Conservation (phyloP, 2,888 invertebrate genomes). For the Agriopis leucophaearia region DNA sequence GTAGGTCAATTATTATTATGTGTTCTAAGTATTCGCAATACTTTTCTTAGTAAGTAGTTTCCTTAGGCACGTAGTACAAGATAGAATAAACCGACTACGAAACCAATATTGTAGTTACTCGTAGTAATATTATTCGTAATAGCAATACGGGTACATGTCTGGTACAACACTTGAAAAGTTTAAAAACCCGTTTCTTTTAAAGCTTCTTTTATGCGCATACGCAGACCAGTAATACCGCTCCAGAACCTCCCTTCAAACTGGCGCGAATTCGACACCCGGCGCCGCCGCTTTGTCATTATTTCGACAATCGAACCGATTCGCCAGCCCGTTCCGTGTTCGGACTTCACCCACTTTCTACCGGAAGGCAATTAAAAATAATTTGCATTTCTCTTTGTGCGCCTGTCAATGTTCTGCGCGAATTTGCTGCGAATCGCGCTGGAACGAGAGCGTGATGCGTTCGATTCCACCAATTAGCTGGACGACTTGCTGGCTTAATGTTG, state of each 20-base stretch:
- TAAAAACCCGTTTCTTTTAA: conserved; percentile 4
- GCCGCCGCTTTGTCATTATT: conserved; percentile 71
- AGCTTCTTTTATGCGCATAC: not conserved
- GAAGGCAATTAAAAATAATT: conserved; percentile 84
- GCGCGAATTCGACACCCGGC: conserved; percentile 54
- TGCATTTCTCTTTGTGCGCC: conserved; percentile 79
- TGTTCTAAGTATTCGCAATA: too few species aligned
- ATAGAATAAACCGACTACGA: too few species aligned
- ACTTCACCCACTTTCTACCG: conserved; percentile 84
- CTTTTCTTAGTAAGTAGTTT: too few species aligned
- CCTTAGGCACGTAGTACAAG: too few species aligned
- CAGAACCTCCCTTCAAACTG: conserved; percentile 37
- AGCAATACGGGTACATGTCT: not conserved
- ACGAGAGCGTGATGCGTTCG: conserved; percentile 50
- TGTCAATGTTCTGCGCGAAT: conserved; percentile 66
- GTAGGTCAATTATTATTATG: too few species aligned
- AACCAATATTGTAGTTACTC: not conserved
- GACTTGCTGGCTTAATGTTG: conserved; percentile 37
- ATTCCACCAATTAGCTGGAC: conserved; percentile 47
- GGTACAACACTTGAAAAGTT: not conserved
- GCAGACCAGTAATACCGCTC: conserved; percentile 18
- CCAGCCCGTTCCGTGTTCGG: conserved; percentile 72
- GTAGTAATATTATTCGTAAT: not conserved
- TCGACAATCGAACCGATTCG: conserved; percentile 72
- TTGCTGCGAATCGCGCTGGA: conserved; percentile 50